Conservation (phyloP, 1,140 invertebrate genomes). For the Brachionus manjavacas region DNA sequence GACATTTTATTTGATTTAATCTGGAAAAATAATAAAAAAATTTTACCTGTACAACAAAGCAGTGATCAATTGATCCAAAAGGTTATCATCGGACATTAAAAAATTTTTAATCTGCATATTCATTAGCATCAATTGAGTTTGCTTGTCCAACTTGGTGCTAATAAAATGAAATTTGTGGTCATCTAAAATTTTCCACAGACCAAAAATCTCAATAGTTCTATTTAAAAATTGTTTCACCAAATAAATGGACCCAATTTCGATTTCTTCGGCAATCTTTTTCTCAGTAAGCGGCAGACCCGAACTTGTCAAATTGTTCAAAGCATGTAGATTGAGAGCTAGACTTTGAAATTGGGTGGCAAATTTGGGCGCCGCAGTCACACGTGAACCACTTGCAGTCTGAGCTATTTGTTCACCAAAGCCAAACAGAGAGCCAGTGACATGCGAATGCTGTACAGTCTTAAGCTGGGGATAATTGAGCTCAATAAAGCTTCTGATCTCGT, state of each 20-base stretch:
- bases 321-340: slow-evolving; percentile 45
- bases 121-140: slow-evolving; percentile 52
- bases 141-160: slow-evolving; percentile 27
- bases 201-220: slow-evolving; percentile 79
- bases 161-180: slow-evolving; percentile 86
- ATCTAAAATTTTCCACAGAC: slow-evolving; percentile 84
- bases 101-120: slow-evolving; percentile 72
- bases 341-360: slow-evolving; percentile 24
- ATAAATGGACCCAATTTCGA: slow-evolving; percentile 65
- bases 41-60: slow-evolving; percentile 15
- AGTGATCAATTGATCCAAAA: slow-evolving; percentile 36
- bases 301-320: slow-evolving; percentile 44
- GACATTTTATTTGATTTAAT: too few relatives aligned
- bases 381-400: not conserved
- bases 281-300: slow-evolving; percentile 43
- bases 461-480: slow-evolving; percentile 35
- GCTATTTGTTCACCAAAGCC: not conserved
- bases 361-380: not conserved
- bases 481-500: slow-evolving; percentile 35
- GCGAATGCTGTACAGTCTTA: slow-evolving; percentile 4
- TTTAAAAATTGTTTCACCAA: slow-evolving; percentile 71
- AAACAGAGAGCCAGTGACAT: not conserved
- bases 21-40: not conserved
- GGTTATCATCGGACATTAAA: slow-evolving; percentile 66
- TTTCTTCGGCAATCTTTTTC: slow-evolving; percentile 46